Evolutionary conservation across 2,113 vertebrate genomes (phyloP), one percentile per base, ranked within the genome.

Genomic region (Ctenomys sociabilis): DNA sequence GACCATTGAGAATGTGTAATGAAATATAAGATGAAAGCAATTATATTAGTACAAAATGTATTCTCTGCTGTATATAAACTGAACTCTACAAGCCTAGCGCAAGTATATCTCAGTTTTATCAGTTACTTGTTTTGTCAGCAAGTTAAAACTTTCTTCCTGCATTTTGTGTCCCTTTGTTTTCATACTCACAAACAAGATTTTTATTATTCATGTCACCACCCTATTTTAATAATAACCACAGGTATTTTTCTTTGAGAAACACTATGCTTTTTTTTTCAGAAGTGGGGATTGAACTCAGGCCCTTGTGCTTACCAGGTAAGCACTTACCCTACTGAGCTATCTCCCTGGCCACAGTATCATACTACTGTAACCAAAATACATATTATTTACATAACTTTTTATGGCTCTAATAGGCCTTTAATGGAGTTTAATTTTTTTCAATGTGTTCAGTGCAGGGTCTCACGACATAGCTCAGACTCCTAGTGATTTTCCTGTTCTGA

Each of bases 331-430:
- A 9, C 49, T 49, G 49, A 49, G 49, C 49, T 49, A 49, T 49
- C 49, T 49, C 49, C 49, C 12, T 11, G 9, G 49, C 49, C 49
- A 8, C 49, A 49, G 35, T 61, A n/a, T 30, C 54, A n/a, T 35
- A 59, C 37, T 66, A 40, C 17, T 49, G 32, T 11, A 85, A 32
- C 19, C 73, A 72, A 93, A 83, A 91, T 87, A 24, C 0, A 9
- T 70, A 45, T 63, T 84, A 82, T 16, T 89, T 84, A 32, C 26
- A 32, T 61, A 40, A 12, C 43, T n/a, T 75, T 59, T 78, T 43
- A 26, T 91, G 28, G 80, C n/a, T 84, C 91, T 93, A 82, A 88
- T 22, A 73, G 21, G 9, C 19, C 37, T 90, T 86, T 93, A 88
- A 70, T 40, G 63, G 73, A 81, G 11, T 82, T 92, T 88, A 94